Conservation (phyloP, 2,113 vertebrate species). For the Xiphias gladius region DNA sequence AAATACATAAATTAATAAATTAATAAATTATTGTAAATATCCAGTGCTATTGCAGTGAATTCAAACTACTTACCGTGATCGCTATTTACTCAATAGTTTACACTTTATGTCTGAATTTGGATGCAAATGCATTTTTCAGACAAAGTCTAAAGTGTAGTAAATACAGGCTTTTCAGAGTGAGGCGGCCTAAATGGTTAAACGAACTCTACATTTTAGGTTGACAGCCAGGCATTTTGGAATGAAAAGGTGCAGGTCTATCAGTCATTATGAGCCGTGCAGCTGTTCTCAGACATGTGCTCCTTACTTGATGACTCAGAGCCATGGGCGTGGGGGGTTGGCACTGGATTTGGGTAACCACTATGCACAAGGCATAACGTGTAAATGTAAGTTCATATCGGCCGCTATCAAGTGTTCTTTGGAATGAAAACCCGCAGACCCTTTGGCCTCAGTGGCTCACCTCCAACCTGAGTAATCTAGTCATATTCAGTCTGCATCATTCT, state of each 20-base stretch:
- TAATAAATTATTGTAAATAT: background rate
- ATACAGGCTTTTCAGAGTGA: background rate
- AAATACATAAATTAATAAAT: background rate
- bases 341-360: background rate
- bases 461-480: background rate
- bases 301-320: background rate
- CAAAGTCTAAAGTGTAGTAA: background rate
- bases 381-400: background rate
- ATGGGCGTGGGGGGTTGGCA: background rate
- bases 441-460: background rate
- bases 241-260: background rate
- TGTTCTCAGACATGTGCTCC: constrained; percentile 30
- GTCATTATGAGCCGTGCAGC: constrained; percentile 7
- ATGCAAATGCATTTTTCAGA: background rate
- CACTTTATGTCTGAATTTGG: background rate
- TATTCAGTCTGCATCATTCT: background rate
- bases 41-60: background rate
- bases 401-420: background rate
- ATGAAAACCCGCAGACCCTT: background rate
- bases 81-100: background rate
- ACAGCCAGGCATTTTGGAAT: background rate
- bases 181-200: no score
- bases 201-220: background rate
- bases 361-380: background rate
- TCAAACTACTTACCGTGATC: background rate